phyloP scores from a whole-genome alignment of 2,888 invertebrate genomes.

The Hypomecis atomaria region DNA sequence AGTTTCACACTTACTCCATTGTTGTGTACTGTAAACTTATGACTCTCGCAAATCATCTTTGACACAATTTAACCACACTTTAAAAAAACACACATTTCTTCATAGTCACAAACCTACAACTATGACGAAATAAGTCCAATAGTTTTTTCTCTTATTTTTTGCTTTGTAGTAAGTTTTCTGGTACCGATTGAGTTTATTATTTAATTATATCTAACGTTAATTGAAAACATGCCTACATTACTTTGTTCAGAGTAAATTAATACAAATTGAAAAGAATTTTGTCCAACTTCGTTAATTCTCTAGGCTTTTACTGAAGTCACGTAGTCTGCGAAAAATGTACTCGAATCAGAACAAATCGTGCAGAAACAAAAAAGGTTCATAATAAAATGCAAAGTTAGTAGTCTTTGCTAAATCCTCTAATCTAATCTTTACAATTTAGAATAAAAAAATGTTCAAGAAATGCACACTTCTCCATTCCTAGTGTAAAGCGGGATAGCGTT shows the following conservation, averaged over 20 bases:
- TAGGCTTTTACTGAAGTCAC: constrained; percentile 45
- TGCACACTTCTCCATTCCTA: too few relatives aligned
- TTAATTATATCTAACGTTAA: constrained; percentile 44
- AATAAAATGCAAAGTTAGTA: constrained; percentile 3
- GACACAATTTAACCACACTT: too few relatives aligned
- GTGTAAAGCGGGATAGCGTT: too few relatives aligned
- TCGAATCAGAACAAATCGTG: constrained; percentile 8
- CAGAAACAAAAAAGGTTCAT: constrained; percentile 16
- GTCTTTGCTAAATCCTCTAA: constrained; percentile 3
- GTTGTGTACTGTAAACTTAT: too few relatives aligned
- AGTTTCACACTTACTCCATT: too few relatives aligned
- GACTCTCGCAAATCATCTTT: too few relatives aligned
- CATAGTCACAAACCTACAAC: too few relatives aligned
- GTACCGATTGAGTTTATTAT: not conserved
- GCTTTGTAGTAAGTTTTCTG: too few relatives aligned
- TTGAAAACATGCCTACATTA: constrained; percentile 57
- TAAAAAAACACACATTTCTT: too few relatives aligned
- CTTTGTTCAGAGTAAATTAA: constrained; percentile 41
- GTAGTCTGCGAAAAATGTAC: constrained; percentile 18
- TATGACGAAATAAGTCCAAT: too few relatives aligned
- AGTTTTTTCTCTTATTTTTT: too few relatives aligned
- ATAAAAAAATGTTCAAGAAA: not conserved
- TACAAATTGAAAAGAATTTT: constrained; percentile 43
- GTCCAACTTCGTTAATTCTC: constrained; percentile 58
- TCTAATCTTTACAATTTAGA: not conserved